These are phyloP conservation scores for Mastacembelus armatus DNA, from an alignment of 2,797 vertebrate species.

Conservation along the genomic window DNA sequence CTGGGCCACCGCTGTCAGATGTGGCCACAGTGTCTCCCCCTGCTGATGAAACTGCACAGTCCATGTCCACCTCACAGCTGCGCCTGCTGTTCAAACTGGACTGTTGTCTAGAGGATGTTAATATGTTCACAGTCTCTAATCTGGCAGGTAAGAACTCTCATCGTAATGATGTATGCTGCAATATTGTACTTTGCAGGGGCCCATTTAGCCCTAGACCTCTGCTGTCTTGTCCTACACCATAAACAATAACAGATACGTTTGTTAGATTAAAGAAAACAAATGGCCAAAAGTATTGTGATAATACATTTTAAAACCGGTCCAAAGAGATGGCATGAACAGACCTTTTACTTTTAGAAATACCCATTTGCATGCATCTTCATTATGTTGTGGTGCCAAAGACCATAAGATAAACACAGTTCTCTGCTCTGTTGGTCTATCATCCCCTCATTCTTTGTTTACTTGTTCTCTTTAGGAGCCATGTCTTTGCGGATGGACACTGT, in stretches of 20 bases:
- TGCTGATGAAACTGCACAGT: conserved; percentile 28
- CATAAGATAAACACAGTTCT: background rate
- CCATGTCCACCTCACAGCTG: conserved; percentile 54
- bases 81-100: conserved; percentile 91
- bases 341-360: background rate
- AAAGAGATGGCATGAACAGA: background rate
- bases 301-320: background rate
- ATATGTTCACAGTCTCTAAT: conserved; percentile 91
- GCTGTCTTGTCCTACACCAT: background rate
- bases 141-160: conserved; percentile 85
- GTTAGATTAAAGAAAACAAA: background rate
- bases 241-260: background rate
- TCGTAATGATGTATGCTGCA: background rate
- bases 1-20: conserved; percentile 40
- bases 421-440: background rate
- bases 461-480: conserved; percentile 86
- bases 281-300: too few species aligned
- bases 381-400: background rate
- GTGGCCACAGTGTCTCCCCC: conserved; percentile 47
- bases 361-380: background rate
- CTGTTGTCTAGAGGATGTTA: conserved; percentile 91
- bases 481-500: conserved; percentile 90
- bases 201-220: too few species aligned
- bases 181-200: background rate
- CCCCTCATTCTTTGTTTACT: background rate